Evolutionary conservation across 1,140 invertebrate species (phyloP), one percentile per base, ranked within the genome.

Genomic region (Drosophila biarmipes): DNA sequence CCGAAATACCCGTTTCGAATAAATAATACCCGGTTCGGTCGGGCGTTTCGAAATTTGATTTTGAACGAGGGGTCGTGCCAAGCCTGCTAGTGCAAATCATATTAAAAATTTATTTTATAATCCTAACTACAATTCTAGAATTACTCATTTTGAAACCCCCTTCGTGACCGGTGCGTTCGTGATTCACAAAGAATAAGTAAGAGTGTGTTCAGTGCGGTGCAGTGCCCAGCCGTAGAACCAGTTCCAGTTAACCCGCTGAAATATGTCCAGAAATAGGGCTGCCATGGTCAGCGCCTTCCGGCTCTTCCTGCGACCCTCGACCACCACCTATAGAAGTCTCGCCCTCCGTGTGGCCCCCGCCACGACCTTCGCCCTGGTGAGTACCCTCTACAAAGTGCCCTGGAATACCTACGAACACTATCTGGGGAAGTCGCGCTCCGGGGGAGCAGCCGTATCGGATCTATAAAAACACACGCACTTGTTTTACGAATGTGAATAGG

Each of bases 381-480:
- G 84, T 80, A 11, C 21, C 54, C 46, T 24, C 14, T 7, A 57
- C 34, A 72, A 69, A 67, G 45, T 48, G 2, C 14, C 59, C 14
- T 37, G 34, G 29, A 17, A 45, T 15, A 57, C 27, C 29, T 31
- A 31, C 53, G 52, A 11, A 68, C 14, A 45, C 46, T 68, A 68
- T 29, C 31, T 19, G 45, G 58, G 29, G 10, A 64, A 52, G 59
- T 46, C 29, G 29, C 75, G 71, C 75, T 82, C 80, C 80, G 56
- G 80, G 80, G 43, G 75, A 71, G 80, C 71, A 79, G 80, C 24
- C 17, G 51, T 57, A 79, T 45, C 15, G 37, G 48, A 74, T 69
- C 80, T 84, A 76, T 80, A 85, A 85, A 80, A 75, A 75, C 57
- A 80, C 67, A 64, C 74, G 61, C 74, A 68, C 77, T 79, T 80